Evolutionary conservation across 2,888 invertebrate species (phyloP), one percentile per base, ranked within the genome.

Genomic region (Phoronis australis): DNA sequence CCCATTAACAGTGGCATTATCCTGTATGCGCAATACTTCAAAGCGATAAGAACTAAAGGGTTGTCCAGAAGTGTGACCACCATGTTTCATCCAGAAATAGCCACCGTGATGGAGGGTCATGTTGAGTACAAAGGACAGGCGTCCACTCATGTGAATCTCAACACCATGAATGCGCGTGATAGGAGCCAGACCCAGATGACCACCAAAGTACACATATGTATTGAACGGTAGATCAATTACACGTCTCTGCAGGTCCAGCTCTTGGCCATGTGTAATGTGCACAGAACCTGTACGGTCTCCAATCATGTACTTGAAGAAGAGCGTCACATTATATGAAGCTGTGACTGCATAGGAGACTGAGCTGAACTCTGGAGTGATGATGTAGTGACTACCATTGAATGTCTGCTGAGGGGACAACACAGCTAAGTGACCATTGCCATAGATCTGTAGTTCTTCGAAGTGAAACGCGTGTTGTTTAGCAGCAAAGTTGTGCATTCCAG

Each of bases 261-360:
- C 53, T 43, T 68, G 67, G 20, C 45, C 47, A 15, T 56, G 50
- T 0, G 50, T 61, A 1, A 68, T 51, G 51, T 68, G 67, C 0
- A 68, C 60, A 15, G 65, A 50, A 1, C 67, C 67, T 9, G 61
- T 65, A 18, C 66, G 49, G 46, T 68, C 67, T 9, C 67, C 67
- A 26, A 68, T 68, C 67, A 66, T 68, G 53, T 63, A 65, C 42
- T 61, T 65, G 51, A 66, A 67, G 55, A 63, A 63, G 23, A 67
- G 44, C 1, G 59, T 59, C 12, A 66, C 57, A 46, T 61, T 56
- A 39, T 54, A 58, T 22, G 27, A 27, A 9, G 15, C 4, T 4
- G 15, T 31, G 4, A 18, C 4, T 31, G 6, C n/a, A 31, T 12
- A 31, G 6, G 31, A 31, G 15, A 15, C 15, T 15, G 15, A 5